Conservation (phyloP, 1,140 invertebrate species). For the Stegodyphus dumicola region DNA sequence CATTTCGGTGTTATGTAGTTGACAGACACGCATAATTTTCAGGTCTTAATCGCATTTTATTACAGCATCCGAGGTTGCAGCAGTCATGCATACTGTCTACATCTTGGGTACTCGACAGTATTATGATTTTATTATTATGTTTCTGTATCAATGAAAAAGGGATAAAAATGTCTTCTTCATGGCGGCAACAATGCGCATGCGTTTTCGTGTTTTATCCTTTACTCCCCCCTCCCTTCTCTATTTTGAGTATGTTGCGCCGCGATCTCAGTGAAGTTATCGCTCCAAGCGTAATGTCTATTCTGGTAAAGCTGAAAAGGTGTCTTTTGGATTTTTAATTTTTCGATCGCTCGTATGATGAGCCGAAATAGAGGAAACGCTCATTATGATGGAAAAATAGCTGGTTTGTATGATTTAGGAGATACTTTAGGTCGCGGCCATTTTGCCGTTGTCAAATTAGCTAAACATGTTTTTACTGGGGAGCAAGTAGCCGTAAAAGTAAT, state of each 20-base stretch:
- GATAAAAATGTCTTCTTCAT: too few relatives aligned
- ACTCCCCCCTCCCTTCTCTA: not conserved
- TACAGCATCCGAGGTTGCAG: too few relatives aligned
- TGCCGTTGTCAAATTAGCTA: constrained; percentile 97
- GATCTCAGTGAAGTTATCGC: constrained; percentile 13
- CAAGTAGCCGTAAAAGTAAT: constrained; percentile 89
- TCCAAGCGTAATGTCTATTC: constrained; percentile 31
- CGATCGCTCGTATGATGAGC: constrained; percentile 50
- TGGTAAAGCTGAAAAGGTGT: constrained; percentile 13
- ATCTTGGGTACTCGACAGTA: too few relatives aligned
- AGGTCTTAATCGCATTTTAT: too few relatives aligned
- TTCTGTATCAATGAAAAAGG: too few relatives aligned
- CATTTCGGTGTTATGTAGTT: too few relatives aligned
- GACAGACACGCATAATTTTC: too few relatives aligned
- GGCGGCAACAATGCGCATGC: not conserved
- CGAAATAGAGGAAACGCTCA: constrained; percentile 43
- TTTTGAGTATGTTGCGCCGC: constrained; percentile 22
- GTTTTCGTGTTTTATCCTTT: constrained; percentile 7
- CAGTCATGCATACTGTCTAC: too few relatives aligned
- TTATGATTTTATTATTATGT: too few relatives aligned
- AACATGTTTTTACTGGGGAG: constrained; percentile 92
- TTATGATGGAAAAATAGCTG: constrained; percentile 87
- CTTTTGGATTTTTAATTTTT: constrained; percentile 14
- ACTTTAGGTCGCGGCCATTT: constrained; percentile 94
- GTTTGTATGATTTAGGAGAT: constrained; percentile 95